Conservation (phyloP, 2,113 vertebrate species). For the Muscicapa adusta region DNA sequence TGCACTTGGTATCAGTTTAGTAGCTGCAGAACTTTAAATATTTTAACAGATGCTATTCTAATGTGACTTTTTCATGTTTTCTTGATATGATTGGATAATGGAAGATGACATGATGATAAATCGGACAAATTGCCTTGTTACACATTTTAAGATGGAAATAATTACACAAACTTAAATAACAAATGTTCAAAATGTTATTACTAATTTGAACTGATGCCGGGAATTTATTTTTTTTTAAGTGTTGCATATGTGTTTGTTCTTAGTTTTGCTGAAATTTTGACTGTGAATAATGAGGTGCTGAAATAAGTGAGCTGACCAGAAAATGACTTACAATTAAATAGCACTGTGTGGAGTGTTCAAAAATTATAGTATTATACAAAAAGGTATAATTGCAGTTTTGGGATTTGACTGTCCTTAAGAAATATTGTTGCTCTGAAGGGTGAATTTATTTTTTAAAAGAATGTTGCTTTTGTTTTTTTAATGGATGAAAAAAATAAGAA, state of each 20-base stretch:
- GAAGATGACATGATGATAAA: constrained; percentile 51
- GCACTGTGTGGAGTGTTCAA: background rate
- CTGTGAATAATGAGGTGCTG: constrained; percentile 61
- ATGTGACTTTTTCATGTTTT: constrained; percentile 56
- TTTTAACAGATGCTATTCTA: constrained; percentile 25
- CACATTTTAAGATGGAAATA: constrained; percentile 56
- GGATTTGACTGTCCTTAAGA: background rate
- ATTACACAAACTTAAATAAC: constrained; percentile 74
- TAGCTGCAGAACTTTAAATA: background rate
- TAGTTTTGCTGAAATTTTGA: constrained; percentile 66
- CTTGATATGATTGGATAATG: constrained; percentile 18
- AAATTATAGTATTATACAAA: background rate
- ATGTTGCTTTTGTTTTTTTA: background rate
- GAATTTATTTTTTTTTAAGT: constrained; percentile 30
- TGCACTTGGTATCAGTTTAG: background rate
- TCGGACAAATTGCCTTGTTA: constrained; percentile 52
- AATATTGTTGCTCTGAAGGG: background rate
- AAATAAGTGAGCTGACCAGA: constrained; percentile 62
- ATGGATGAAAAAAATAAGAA: background rate
- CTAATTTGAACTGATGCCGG: constrained; percentile 65
- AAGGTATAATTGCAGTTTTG: background rate
- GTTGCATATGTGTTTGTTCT: constrained; percentile 67
- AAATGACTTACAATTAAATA: background rate
- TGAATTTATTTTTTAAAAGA: background rate
- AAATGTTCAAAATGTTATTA: constrained; percentile 72